Percentiles rank a stretch among this genome's conserved stretches.
These are phyloP conservation scores for Exephanes ischioxanthus DNA, from an alignment of 2,888 invertebrate genomes.

Conservation along the genomic window DNA sequence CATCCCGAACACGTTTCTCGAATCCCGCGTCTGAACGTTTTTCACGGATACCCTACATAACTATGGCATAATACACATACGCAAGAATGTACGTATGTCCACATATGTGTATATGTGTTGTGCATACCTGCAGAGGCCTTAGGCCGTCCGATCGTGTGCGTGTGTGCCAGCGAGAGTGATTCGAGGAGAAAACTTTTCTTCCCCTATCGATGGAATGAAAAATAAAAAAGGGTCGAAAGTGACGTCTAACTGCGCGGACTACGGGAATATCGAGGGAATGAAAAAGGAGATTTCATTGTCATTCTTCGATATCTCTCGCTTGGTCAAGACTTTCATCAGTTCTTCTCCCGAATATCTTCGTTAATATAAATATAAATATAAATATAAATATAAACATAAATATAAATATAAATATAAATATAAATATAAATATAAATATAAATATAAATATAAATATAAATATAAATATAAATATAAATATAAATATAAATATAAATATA, in stretches of 20 bases:
- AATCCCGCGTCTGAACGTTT: conserved; percentile 74
- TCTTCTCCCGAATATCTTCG: background rate
- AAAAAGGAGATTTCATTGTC: conserved; percentile 36
- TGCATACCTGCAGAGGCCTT: conserved; percentile 17
- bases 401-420: no score
- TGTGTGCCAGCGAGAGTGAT: conserved; percentile 32
- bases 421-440: no score
- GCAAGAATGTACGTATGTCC: background rate
- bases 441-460: no score
- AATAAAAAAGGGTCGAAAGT: conserved; percentile 25
- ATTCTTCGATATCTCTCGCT: conserved; percentile 24
- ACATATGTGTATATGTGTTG: background rate
- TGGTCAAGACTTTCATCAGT: conserved; percentile 6
- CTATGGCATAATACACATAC: conserved; percentile 30
- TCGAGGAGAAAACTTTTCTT: conserved; percentile 60
- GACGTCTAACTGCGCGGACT: conserved; percentile 44
- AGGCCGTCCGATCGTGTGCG: conserved; percentile 24
- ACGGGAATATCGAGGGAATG: conserved; percentile 22
- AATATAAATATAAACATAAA: no score
- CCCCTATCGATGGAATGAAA: conserved; percentile 47
- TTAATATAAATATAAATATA: background rate
- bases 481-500: no score
- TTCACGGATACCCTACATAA: conserved; percentile 31
- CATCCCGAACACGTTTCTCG: conserved; percentile 73
- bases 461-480: no score